Base-by-base conservation (phyloP, 2,888 invertebrate species). In the Diarsia brunnea region DNA sequence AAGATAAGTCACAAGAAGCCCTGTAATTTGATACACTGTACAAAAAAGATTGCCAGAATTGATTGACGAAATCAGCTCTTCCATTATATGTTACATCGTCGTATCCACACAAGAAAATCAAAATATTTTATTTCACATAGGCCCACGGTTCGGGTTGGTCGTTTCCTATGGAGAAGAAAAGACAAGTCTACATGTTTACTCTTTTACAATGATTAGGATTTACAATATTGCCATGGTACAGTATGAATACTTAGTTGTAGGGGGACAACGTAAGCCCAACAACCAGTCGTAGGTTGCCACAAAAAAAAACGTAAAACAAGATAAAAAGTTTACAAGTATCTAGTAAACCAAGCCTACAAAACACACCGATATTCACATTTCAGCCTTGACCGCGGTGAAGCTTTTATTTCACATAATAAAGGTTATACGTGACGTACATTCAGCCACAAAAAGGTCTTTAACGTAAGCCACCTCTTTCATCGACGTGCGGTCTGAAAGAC, bases 331-430 rank as follows among this genome's bases (percentile, higher is more conserved):
- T 8, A 38, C 38, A 38, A 38, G 38, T 38, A 38, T 38, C 38
- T 38, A 38, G 38, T 7, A 38, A 38, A 38, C 38, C 38, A 38
- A 38, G 38, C 38, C 8, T 38, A 38, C 8, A 38, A 38, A 38
- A 8, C 38, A 38, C 71, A 75, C 24, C 58, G 53, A 65, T 73
- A 65, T 73, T 69, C 76, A 73, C 79, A 78, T 88, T 80, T 75
- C 60, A 85, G 78, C 88, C 88, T 87, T 88, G 88, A 86, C 86
- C 88, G 84, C 73, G 67, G 73, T 45, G 76, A 47, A 43, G 77
- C 82, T 81, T 84, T 84, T 85, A 81, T 84, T 89, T 84, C 78
- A 81, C 73, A 61, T 81, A 80, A 78, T 85, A 88, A 85, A 84
- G 69, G 81, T 84, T 71, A 71, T 73, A 87, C 82, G 87, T 89